A percentile compares a stretch with the other conserved stretches of the same genome.
Conservation (phyloP, 2,113 vertebrate species). For the Brachypteracias leptosomus region DNA sequence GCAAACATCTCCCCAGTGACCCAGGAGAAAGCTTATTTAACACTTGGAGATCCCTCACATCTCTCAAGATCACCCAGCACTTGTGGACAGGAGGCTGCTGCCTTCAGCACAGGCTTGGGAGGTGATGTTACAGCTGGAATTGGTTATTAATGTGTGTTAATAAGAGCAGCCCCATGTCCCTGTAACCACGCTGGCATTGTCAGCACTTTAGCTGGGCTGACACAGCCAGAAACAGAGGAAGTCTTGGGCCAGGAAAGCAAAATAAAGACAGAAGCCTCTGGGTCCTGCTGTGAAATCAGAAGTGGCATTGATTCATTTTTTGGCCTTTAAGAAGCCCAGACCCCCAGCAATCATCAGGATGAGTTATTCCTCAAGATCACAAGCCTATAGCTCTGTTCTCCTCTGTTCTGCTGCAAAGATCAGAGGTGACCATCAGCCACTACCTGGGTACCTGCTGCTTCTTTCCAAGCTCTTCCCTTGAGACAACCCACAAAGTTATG, state of each 20-base stretch:
- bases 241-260: not conserved
- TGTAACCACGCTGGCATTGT: not conserved
- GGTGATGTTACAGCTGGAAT: not conserved
- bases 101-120: not conserved
- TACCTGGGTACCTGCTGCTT: not conserved
- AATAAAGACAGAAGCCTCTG: too few relatives aligned
- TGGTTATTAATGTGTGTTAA: not conserved
- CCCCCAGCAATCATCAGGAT: not conserved
- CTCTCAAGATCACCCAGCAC: not conserved
- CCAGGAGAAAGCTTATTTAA: not conserved
- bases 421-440: too few relatives aligned
- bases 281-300: not conserved
- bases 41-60: not conserved
- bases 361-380: not conserved
- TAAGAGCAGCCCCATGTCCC: not conserved
- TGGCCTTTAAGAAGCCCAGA: not conserved
- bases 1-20: not conserved
- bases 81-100: not conserved
- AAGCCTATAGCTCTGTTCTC: accelerated
- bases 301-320: accelerated
- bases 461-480: not conserved
- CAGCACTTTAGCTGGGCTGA: not conserved
- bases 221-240: accelerated
- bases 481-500: not conserved
- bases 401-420: accelerated